These are phyloP conservation scores for Eudasyphora cyanicolor DNA, from an alignment of 2,888 invertebrate species.

Conservation along the genomic window DNA sequence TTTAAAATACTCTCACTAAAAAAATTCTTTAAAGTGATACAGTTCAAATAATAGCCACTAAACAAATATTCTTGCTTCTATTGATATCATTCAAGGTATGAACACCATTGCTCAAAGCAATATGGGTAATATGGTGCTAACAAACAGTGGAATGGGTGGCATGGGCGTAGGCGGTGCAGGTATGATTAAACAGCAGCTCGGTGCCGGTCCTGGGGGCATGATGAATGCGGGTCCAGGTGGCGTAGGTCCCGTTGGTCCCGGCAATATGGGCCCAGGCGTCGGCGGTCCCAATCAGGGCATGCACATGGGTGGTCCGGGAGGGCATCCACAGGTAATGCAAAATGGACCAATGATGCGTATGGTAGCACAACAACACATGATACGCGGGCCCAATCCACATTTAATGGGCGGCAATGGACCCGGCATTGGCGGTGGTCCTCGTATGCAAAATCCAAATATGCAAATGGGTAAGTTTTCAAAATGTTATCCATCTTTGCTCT, in stretches of 20 bases:
- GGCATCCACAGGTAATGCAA: constrained; percentile 84
- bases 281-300: constrained; percentile 76
- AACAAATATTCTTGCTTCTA: no score
- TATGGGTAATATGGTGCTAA: constrained; percentile 88
- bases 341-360: constrained; percentile 88
- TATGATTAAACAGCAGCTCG: constrained; percentile 87
- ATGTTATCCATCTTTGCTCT: no score
- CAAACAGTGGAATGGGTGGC: constrained; percentile 85
- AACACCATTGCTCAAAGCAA: constrained; percentile 83
- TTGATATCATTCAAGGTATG: constrained; percentile 81
- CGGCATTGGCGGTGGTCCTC: constrained; percentile 79
- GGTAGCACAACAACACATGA: constrained; percentile 77
- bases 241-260: constrained; percentile 84
- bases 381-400: constrained; percentile 79
- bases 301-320: constrained; percentile 75
- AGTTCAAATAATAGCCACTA: no score
- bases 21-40: no score
- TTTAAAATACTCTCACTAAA: no score
- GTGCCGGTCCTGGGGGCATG: constrained; percentile 83
- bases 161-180: constrained; percentile 79
- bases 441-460: constrained; percentile 82
- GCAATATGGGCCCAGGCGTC: constrained; percentile 71
- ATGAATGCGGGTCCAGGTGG: constrained; percentile 83
- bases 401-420: constrained; percentile 77
- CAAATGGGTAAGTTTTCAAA: constrained; percentile 75